Evolutionary conservation across 1,140 invertebrate genomes (phyloP), one percentile per base, ranked within the genome.

Genomic region (Diuraphis noxia): DNA sequence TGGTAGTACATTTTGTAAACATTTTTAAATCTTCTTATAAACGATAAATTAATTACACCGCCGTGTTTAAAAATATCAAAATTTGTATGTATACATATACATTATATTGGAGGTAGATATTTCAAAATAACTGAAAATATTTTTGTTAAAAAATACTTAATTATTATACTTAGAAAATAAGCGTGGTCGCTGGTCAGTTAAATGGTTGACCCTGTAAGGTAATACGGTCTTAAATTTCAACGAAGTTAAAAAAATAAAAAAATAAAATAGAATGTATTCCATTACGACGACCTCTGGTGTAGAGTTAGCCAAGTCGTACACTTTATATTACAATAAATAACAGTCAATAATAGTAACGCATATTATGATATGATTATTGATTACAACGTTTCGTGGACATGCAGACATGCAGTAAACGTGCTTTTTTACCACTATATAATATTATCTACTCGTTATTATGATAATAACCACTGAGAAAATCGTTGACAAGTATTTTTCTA

Each of bases 161-260:
- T n/a, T 23, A 23, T 49, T 63, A 0, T n/a, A n/a, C 56, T n/a
- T 13, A n/a, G 23, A n/a, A 6, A 13, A 30, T 13, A 10, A 10
- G 4, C n/a, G 5, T n/a, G 56, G 0, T 4, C 0, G 34, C 4
- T 63, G 1, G n/a, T 13, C 13, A n/a, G 0, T 72, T 4, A 72
- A n/a, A 72, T n/a, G 56, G 56, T 72, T 13, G 3, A 9, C 13
- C 30, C 56, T 72, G 4, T 72, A 72, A 2, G 13, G 30, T n/a
- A 63, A n/a, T n/a, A n/a, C 10, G 25, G 9, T 25, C 52, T 56
- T 0, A 63, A 4, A 63, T n/a, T n/a, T 63, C 3, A 0, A 0
- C 10, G 0, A n/a, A 13, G 9, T n/a, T n/a, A 63, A 8, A n/a
- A 34, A 72, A 34, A n/a, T 52, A 2, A 52, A 52, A 52, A 17